A percentile compares a stretch with the other conserved stretches of the same genome.
Conservation (phyloP, 2,888 invertebrate genomes). For the Pseudoips prasinana region DNA sequence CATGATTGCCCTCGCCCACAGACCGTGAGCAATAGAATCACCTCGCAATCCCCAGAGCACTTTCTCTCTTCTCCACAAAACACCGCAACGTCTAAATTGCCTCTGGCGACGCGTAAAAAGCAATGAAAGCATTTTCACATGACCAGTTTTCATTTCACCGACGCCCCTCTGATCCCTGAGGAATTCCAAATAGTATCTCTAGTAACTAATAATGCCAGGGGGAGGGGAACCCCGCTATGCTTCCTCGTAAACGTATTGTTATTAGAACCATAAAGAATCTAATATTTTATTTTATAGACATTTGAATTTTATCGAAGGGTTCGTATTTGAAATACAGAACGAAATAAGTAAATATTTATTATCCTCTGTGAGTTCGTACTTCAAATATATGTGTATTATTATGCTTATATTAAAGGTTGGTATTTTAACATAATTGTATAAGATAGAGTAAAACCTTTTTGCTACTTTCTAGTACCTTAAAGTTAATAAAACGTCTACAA, state of each 20-base stretch:
- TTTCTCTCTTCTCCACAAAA: conserved; percentile 50
- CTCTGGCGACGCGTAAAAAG: conserved; percentile 76
- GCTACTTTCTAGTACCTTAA: no score
- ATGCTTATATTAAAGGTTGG: no score
- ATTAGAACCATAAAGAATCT: conserved; percentile 39
- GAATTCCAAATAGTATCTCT: conserved; percentile 75
- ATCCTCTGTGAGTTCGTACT: no score
- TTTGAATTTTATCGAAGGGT: conserved; percentile 31
- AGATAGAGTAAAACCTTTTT: no score
- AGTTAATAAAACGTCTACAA: no score
- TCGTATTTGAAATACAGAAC: no score
- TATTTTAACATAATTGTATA: no score
- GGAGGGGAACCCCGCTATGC: conserved; percentile 46
- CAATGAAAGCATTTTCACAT: conserved; percentile 80
- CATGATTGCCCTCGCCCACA: conserved; percentile 45
- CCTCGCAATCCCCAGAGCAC: conserved; percentile 41
- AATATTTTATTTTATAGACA: conserved; percentile 39
- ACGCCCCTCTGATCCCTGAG: conserved; percentile 68
- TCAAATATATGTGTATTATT: no score
- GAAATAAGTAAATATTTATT: no score
- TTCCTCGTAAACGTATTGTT: conserved; percentile 49
- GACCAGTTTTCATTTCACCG: conserved; percentile 73
- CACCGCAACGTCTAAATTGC: conserved; percentile 74
- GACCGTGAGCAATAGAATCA: conserved; percentile 59
- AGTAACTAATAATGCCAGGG: conserved; percentile 67